These are phyloP conservation scores for Anodontia alba DNA, from an alignment of 2,888 invertebrate genomes.

Conservation along the genomic window DNA sequence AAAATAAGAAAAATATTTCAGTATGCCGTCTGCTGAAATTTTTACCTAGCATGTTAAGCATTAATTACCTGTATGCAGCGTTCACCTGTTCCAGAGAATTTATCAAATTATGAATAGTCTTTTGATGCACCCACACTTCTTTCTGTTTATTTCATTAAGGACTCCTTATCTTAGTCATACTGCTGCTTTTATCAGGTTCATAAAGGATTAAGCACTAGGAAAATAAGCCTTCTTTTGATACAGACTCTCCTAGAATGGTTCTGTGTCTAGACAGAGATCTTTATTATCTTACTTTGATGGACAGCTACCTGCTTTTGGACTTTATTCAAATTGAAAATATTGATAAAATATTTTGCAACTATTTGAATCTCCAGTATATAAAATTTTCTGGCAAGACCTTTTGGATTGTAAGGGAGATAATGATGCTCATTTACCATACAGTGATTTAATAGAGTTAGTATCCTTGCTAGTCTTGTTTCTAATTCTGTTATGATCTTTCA, in stretches of 20 bases:
- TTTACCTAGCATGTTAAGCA: no score
- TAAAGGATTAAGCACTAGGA: not conserved
- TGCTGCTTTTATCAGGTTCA: not conserved
- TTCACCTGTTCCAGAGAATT: not conserved
- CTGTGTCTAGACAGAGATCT: not conserved
- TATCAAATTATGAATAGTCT: not conserved
- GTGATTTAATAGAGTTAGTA: no score
- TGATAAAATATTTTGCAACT: not conserved
- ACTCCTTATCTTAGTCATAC: not conserved
- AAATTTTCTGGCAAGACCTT: no score
- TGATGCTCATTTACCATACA: no score
- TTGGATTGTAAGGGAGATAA: no score
- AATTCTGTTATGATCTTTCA: no score
- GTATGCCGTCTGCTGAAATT: no score
- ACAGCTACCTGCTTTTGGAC: not conserved
- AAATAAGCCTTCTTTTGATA: conserved; percentile 17
- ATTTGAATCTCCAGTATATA: no score
- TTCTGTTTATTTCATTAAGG: not conserved
- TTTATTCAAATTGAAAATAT: not conserved
- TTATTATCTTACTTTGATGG: not conserved
- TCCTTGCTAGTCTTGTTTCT: no score
- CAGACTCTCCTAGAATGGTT: conserved; percentile 10
- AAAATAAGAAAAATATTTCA: no score
- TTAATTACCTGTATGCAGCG: not conserved
- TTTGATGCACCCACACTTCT: conserved; percentile 5